phyloP scores from a whole-genome alignment of 2,888 invertebrate species.

The Strigamia transsilvanica region DNA sequence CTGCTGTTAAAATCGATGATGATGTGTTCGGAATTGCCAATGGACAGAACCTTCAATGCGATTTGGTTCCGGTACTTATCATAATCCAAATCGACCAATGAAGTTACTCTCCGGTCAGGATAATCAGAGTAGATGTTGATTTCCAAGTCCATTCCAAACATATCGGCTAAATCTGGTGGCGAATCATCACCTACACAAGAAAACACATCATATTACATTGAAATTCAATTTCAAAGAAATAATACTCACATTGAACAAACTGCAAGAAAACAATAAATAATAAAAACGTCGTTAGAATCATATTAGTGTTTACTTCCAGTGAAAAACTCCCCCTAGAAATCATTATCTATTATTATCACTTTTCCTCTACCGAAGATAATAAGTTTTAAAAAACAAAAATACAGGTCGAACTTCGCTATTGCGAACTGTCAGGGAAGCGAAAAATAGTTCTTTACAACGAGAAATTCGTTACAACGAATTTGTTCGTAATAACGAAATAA shows the following conservation, averaged over 20 bases:
- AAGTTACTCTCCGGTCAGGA: background rate
- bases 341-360: background rate
- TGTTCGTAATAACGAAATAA: too few species aligned
- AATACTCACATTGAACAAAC: background rate
- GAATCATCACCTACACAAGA: background rate
- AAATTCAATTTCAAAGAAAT: background rate
- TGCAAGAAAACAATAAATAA: background rate
- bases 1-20: conserved; percentile 19
- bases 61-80: background rate
- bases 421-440: too few species aligned
- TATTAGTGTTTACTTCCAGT: background rate
- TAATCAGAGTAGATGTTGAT: background rate
- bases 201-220: background rate
- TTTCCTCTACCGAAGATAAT: background rate
- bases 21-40: background rate
- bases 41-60: background rate
- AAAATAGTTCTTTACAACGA: too few species aligned
- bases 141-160: background rate
- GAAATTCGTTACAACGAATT: too few species aligned
- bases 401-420: too few species aligned
- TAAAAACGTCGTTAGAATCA: background rate
- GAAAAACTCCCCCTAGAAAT: background rate
- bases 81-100: background rate
- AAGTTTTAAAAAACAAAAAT: too few species aligned
- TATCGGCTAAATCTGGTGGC: background rate